A percentile compares a stretch with the other conserved stretches of the same genome.
Evolutionary conservation across 2,888 invertebrate genomes (phyloP).

Genomic region (Trachelus stipa): DNA sequence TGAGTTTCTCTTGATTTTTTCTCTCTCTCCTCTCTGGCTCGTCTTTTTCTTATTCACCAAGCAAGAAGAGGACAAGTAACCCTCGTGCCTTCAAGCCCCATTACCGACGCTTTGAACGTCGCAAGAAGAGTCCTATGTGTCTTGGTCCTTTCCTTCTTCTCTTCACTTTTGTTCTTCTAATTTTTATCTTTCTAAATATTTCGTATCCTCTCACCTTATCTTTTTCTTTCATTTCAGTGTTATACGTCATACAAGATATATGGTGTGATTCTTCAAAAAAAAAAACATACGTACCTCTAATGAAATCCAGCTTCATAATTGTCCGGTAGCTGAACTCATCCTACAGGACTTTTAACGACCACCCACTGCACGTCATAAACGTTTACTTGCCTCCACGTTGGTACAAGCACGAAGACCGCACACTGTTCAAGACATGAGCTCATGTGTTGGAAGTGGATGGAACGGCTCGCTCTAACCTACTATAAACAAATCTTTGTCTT

Average conservation of each 20-base stretch:
- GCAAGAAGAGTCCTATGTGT: constrained; percentile 24
- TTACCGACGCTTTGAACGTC: constrained; percentile 59
- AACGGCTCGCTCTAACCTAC: not conserved
- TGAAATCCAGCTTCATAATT: not conserved
- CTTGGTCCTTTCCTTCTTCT: not conserved
- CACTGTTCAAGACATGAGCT: not conserved
- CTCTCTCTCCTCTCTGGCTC: constrained; percentile 24
- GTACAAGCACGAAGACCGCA: not conserved
- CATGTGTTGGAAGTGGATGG: not conserved
- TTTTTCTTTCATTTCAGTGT: not conserved
- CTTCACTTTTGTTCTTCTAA: constrained; percentile 17
- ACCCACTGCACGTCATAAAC: not conserved
- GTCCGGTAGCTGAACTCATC: not conserved
- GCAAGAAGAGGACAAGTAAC: not conserved
- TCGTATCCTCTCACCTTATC: not conserved
- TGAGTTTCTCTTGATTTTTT: constrained; percentile 44
- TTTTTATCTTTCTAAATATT: not conserved
- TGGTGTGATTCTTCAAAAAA: not conserved
- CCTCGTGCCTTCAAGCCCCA: constrained; percentile 57
- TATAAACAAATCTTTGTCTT: constrained; percentile 6
- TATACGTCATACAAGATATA: not conserved
- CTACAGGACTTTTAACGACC: not conserved
- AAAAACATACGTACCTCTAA: not conserved
- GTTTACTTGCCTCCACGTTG: not conserved
- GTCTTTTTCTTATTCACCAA: constrained; percentile 18